Evolutionary conservation across 2,113 vertebrate species (phyloP).

Genomic region (Cyprinodon brontotheroides): DNA sequence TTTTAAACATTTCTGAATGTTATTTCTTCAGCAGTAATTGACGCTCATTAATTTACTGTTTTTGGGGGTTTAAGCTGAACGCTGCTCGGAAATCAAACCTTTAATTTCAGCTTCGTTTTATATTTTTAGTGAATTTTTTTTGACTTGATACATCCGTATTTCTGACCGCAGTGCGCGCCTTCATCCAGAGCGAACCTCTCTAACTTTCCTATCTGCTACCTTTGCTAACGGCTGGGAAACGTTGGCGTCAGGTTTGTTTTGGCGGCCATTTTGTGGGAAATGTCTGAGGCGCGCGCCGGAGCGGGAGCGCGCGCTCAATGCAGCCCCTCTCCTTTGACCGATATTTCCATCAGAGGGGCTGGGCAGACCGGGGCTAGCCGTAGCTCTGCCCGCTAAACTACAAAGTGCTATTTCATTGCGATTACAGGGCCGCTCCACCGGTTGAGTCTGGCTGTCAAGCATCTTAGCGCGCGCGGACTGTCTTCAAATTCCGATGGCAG

Average conservation of each 20-base stretch:
- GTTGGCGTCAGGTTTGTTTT: slow-evolving; percentile 68
- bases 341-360: slow-evolving; percentile 70
- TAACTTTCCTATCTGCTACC: no score
- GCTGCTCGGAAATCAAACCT: no score
- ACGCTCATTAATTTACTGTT: neutral
- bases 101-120: no score
- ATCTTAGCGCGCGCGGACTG: slow-evolving; percentile 49
- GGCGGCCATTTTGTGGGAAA: slow-evolving; percentile 85
- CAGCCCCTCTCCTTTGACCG: slow-evolving; percentile 73
- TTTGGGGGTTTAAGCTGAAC: no score
- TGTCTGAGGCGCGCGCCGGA: slow-evolving; percentile 62
- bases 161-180: no score
- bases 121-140: no score
- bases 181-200: no score
- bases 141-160: no score
- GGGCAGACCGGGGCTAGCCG: slow-evolving; percentile 57
- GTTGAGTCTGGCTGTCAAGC: slow-evolving; percentile 32
- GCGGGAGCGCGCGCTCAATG: slow-evolving; percentile 75
- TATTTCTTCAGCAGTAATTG: neutral
- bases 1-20: neutral
- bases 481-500: slow-evolving; percentile 61
- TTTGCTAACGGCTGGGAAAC: neutral
- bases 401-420: slow-evolving; percentile 35
- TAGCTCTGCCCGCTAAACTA: slow-evolving; percentile 59
- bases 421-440: slow-evolving; percentile 26